Base-by-base conservation (phyloP, 2,797 vertebrate genomes). In the Galaxias olidus region DNA sequence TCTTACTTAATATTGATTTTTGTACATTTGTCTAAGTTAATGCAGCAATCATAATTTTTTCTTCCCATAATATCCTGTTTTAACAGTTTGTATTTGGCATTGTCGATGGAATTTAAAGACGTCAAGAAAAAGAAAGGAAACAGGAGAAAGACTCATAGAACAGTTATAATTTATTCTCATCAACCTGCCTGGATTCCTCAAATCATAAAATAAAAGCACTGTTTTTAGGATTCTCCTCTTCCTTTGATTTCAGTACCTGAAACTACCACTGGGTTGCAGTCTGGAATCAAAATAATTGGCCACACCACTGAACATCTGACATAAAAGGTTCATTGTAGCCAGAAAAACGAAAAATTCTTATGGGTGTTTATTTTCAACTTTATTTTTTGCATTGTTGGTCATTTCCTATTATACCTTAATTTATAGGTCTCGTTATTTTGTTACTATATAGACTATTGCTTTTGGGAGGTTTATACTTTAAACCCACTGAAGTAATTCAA, bases 251-350 rank as follows among this genome's bases (percentile, higher is more conserved):
- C 66, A 63, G 43, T 82, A 57, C 63, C 9, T 1, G 0, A 8
- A 58, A 6, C 15, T 0, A 11, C 4, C 89, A 84, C 82, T 71
- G 63, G 84, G 44, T 75, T 86, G 80, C 85, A 86, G 79, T 17
- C 50, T 71, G 56, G 74, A 72, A 18, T 19, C 66, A 50, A 51
- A 9, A 7, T 43, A 8, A 45, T 13, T 2, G 20, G 6, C 59
- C 42, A 40, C 59, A 55, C 44, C 55, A 43, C 9, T 13, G 55
- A 18, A 10, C 17, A 20, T 53, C 51, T 18, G 18, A 7, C 51
- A 20, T 18, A 8, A 30, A 30, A 30, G 15, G 9, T 52, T 15
- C 4, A 15, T 17, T 19, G 18, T 19, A 51, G 17, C n/a, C n/a
- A 17, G 8, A 18, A 20, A 53, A 9, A 7, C 4, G 0, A 9